phyloP scores from a whole-genome alignment of 2,797 vertebrate genomes.

The Microctenopoma lineatum region DNA sequence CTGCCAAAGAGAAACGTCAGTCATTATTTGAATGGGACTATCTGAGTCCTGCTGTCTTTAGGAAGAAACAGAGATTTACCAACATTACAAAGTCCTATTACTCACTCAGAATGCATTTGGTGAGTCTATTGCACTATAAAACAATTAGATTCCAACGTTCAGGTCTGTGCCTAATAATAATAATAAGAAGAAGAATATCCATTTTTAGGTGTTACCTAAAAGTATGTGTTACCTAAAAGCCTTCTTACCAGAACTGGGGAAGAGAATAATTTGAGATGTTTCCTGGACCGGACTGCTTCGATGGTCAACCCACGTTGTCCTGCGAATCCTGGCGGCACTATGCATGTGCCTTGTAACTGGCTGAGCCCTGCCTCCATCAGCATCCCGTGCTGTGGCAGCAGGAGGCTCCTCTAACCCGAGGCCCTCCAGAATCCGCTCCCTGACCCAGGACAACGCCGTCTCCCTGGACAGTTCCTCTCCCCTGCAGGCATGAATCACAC shows the following conservation, averaged over 20 bases:
- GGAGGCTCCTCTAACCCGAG: slow-evolving; percentile 76
- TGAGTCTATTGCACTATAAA: too few relatives aligned
- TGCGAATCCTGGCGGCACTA: slow-evolving; percentile 34
- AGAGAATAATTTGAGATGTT: slow-evolving; percentile 87
- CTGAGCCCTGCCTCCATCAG: not conserved
- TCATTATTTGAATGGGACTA: not conserved
- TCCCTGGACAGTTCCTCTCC: slow-evolving; percentile 65
- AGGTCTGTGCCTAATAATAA: too few relatives aligned
- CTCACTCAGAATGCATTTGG: too few relatives aligned
- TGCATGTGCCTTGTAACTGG: not conserved
- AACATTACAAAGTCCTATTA: too few relatives aligned
- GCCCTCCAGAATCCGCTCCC: slow-evolving; percentile 68
- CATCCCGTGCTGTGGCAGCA: not conserved
- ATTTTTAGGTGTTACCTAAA: too few relatives aligned
- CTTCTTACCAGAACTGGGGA: slow-evolving; percentile 89
- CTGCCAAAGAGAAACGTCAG: slow-evolving; percentile 57
- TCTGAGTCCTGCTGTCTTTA: too few relatives aligned
- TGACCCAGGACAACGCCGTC: slow-evolving; percentile 75
- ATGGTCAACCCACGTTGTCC: slow-evolving; percentile 24
- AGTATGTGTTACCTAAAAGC: not conserved
- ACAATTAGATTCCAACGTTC: too few relatives aligned
- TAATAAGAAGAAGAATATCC: too few relatives aligned
- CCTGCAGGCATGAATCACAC: slow-evolving; percentile 45
- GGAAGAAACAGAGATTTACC: too few relatives aligned
- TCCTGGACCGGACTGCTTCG: slow-evolving; percentile 56